These are phyloP conservation scores for Antechinus stuartii DNA, from an alignment of 2,113 vertebrate genomes.

Conservation along the genomic window DNA sequence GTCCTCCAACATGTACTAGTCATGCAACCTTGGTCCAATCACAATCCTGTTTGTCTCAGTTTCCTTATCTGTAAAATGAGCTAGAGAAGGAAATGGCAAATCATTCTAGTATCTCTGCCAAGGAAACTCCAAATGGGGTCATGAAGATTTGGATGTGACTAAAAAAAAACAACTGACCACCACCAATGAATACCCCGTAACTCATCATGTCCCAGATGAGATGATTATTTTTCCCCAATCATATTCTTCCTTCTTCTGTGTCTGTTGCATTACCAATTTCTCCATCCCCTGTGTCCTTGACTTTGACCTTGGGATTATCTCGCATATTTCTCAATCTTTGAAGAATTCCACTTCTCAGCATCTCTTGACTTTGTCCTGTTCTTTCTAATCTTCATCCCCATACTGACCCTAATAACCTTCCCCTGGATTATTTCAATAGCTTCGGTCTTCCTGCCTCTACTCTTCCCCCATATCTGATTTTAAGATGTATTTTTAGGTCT, in stretches of 20 bases:
- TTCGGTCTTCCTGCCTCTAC: neutral
- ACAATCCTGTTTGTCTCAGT: too few species aligned
- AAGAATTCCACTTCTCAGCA: neutral
- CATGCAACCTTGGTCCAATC: neutral
- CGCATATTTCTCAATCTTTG: neutral
- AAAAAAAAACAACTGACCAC: too few species aligned
- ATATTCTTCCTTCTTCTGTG: neutral
- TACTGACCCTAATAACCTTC: neutral
- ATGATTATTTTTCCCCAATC: neutral
- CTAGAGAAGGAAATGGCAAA: too few species aligned
- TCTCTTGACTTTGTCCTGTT: neutral
- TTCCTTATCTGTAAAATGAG: too few species aligned
- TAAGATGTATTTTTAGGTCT: neutral
- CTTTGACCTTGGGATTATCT: neutral
- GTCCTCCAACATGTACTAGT: neutral
- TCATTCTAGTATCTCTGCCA: too few species aligned
- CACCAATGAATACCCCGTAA: too few species aligned
- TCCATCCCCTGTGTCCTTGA: neutral
- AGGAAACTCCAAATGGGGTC: too few species aligned
- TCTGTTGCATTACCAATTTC: neutral
- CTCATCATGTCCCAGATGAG: neutral
- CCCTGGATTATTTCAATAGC: neutral
- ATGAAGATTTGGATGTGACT: too few species aligned
- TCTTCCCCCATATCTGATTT: neutral
- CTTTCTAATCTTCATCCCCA: neutral